These are phyloP conservation scores for Lasioglossum zephyrum DNA, from an alignment of 2,888 invertebrate genomes.

Conservation along the genomic window DNA sequence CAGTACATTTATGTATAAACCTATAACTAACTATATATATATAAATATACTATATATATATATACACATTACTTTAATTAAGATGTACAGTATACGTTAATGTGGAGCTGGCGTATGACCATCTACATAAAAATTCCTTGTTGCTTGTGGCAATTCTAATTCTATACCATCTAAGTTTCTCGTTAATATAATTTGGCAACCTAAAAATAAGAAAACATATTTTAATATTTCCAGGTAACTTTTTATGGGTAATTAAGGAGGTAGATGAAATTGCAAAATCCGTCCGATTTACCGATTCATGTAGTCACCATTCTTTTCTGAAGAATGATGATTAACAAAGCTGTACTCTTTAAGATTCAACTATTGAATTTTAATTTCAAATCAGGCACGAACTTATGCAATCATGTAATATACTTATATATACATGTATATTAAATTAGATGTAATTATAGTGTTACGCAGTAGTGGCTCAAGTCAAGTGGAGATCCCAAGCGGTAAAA, in stretches of 20 bases:
- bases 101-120: constrained; percentile 98
- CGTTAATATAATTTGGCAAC: constrained; percentile 95
- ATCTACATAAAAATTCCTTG: constrained; percentile 98
- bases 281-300: too few relatives aligned
- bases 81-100: constrained; percentile 83
- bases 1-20: constrained; percentile 25
- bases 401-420: too few relatives aligned
- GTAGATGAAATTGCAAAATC: too few relatives aligned
- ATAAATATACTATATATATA: constrained; percentile 26
- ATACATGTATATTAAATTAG: too few relatives aligned
- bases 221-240: constrained; percentile 10
- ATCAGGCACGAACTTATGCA: too few relatives aligned
- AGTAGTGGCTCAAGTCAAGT: too few relatives aligned
- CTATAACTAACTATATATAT: constrained; percentile 21
- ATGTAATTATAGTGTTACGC: too few relatives aligned
- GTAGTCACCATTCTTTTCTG: too few relatives aligned
- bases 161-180: constrained; percentile 95
- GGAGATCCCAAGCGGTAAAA: too few relatives aligned
- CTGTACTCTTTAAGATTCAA: too few relatives aligned
- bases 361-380: too few relatives aligned
- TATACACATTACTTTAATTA: constrained; percentile 48
- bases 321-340: too few relatives aligned
- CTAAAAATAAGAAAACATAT: constrained; percentile 83
- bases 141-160: constrained; percentile 93
- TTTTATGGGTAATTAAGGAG: neutral